Evolutionary conservation across 2,113 vertebrate species (phyloP), one percentile per base, ranked within the genome.

Genomic region (Thymallus thymallus): DNA sequence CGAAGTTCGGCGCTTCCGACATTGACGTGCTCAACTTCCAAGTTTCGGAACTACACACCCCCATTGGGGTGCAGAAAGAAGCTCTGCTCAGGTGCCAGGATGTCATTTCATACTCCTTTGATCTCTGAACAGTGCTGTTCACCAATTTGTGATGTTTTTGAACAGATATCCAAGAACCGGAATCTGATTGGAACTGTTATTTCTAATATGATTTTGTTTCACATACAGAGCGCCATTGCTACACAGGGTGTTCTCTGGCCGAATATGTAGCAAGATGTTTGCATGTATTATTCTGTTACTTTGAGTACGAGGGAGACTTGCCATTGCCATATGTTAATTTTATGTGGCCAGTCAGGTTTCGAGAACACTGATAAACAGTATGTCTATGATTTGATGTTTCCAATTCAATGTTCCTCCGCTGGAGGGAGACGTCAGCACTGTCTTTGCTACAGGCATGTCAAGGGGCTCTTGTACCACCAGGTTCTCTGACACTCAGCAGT

Each of bases 11-110:
- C 0, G 92, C 94, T 1, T 94, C 94, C 0, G 96, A 97, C 77
- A 94, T 96, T 1, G 95, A 97, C 1, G 90, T 95, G 23, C 88
- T 95, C 73, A 95, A 96, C 83, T 95, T 97, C 80, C 95, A 96
- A 22, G 95, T 97, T 64, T 94, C 94, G 0, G 91, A 95, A 72
- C 80, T 97, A 69, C 93, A 96, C 76, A 97, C 95, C 0, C 96
- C 96, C 0, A 91, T 97, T 2, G 95, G 95, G 0, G 91, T 96
- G 6, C 95, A 97, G 69, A 95, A 92, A 0, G 94, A 96, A 71
- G 95, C 96, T 0, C 84, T 97, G 32, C 92, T 97, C 18, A 89
- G 96, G 3, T 91, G 93, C 22, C 93, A 93, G 16, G 96, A 96
- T 78, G 92, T 97, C n/a, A 94, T 97, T 45, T 91, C 94, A 0